Conservation (phyloP, 2,113 vertebrate genomes). For the Phylloscopus whistleri region DNA sequence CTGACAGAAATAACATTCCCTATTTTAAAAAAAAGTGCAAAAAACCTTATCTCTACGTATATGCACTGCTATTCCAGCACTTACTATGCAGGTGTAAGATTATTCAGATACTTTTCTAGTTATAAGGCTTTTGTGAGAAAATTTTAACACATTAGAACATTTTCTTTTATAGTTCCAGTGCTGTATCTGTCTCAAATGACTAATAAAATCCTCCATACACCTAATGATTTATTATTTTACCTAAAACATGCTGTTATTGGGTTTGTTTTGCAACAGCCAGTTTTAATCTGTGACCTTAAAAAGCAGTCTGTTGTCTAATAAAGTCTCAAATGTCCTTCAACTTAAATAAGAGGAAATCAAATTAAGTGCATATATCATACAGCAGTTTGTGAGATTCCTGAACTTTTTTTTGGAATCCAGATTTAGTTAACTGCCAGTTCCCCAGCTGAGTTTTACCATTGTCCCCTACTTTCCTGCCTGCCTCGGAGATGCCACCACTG, state of each 20-base stretch:
- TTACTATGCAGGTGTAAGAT: neutral
- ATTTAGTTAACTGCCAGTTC: neutral
- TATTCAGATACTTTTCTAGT: neutral
- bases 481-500: neutral
- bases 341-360: conserved; percentile 1
- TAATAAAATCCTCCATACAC: neutral
- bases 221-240: neutral
- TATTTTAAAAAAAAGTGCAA: neutral
- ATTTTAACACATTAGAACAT: neutral
- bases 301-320: neutral
- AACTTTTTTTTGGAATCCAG: neutral
- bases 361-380: neutral
- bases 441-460: neutral
- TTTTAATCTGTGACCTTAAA: neutral
- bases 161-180: neutral
- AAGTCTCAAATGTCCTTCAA: neutral
- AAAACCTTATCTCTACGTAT: neutral
- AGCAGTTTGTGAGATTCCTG: neutral
- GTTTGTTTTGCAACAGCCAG: neutral
- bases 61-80: neutral
- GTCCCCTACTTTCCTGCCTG: neutral
- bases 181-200: neutral
- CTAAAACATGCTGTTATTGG: neutral
- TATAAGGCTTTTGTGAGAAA: neutral
- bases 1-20: neutral